Conservation (phyloP, 2,888 invertebrate species). For the Andrena bicolor region DNA sequence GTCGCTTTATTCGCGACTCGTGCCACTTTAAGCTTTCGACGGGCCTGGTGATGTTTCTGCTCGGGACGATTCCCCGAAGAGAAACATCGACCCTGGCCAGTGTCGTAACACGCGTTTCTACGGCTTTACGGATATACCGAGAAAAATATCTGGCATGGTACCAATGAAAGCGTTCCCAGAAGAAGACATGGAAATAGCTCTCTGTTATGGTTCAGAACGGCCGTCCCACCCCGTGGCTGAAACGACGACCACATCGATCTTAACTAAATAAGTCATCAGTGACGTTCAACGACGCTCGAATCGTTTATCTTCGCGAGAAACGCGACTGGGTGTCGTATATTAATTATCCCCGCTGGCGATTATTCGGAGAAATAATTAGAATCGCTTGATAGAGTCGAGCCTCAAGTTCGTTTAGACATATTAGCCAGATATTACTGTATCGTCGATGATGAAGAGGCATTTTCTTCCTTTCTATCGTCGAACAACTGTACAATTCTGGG, state of each 20-base stretch:
- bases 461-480: background rate
- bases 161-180: conserved; percentile 71
- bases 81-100: conserved; percentile 60
- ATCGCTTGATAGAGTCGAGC: background rate
- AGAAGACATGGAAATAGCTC: conserved; percentile 67
- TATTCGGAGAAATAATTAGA: background rate
- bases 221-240: background rate
- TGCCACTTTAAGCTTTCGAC: conserved; percentile 63
- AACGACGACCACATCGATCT: conserved; percentile 33
- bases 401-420: background rate
- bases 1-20: conserved; percentile 63
- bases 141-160: conserved; percentile 69
- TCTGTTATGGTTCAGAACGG: conserved; percentile 52
- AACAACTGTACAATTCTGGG: background rate
- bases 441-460: background rate
- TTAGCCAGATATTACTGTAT: background rate
- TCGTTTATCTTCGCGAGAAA: background rate
- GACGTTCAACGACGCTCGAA: background rate
- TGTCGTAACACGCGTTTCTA: conserved; percentile 68
- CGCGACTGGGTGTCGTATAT: background rate
- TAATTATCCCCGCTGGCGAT: background rate
- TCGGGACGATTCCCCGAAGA: conserved; percentile 65
- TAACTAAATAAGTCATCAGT: conserved; percentile 34
- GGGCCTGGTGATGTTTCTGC: conserved; percentile 59
- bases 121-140: conserved; percentile 64